Evolutionary conservation across 2,113 vertebrate genomes (phyloP).

Genomic region (Dryoscopus gambensis): DNA sequence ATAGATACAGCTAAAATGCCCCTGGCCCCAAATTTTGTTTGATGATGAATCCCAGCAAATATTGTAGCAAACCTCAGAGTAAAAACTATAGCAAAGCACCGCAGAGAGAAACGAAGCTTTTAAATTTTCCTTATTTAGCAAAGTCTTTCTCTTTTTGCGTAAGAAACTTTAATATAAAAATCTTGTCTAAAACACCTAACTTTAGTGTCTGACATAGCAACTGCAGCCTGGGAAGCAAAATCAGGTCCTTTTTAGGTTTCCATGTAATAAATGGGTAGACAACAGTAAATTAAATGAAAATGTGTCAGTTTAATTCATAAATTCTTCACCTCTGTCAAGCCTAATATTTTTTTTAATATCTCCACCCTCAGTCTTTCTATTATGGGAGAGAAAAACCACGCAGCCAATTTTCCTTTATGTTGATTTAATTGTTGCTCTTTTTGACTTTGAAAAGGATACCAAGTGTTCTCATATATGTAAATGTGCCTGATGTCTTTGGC

Average conservation of each 20-base stretch:
- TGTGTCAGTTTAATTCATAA: neutral
- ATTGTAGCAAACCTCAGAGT: neutral
- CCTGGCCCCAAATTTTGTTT: neutral
- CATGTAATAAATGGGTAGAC: slow-evolving; percentile 10
- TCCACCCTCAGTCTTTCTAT: slow-evolving; percentile 3
- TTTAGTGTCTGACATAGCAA: neutral
- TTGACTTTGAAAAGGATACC: slow-evolving; percentile 19
- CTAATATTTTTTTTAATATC: neutral
- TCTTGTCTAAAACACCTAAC: neutral
- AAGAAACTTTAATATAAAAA: neutral
- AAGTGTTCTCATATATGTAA: slow-evolving; percentile 9
- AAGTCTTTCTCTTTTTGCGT: neutral
- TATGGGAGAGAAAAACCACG: neutral
- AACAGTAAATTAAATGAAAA: slow-evolving; percentile 15
- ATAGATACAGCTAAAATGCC: neutral
- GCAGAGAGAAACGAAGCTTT: neutral
- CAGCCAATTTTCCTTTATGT: slow-evolving; percentile 2
- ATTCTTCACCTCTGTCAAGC: neutral
- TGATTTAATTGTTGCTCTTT: neutral
- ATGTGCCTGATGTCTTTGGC: neutral
- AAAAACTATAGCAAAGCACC: neutral
- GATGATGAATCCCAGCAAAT: neutral
- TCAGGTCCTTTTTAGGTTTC: neutral
- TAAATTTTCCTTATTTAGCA: neutral
- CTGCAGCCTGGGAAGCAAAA: slow-evolving; percentile 17